These are phyloP conservation scores for Orchesellides sinensis DNA, from an alignment of 2,888 invertebrate genomes.

Conservation along the genomic window DNA sequence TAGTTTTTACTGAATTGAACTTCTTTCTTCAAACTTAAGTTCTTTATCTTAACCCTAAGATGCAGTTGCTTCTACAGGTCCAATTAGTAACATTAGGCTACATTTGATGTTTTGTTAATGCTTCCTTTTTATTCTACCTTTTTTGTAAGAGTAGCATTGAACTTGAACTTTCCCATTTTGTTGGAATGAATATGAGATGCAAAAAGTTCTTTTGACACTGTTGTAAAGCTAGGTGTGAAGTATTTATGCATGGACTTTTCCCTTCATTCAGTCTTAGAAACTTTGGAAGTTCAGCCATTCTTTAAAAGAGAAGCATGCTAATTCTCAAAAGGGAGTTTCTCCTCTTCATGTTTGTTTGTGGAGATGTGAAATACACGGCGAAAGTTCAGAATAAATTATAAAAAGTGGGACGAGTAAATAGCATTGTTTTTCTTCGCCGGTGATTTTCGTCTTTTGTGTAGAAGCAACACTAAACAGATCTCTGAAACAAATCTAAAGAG, in stretches of 20 bases:
- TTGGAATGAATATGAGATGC: not conserved
- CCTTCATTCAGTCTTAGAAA: not conserved
- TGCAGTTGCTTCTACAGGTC: not conserved
- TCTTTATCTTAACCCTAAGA: not conserved
- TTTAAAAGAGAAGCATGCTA: not conserved
- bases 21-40: conserved; percentile 6
- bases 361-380: not conserved
- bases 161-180: conserved; percentile 37
- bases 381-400: conserved; percentile 19
- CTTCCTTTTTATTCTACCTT: not conserved
- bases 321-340: not conserved
- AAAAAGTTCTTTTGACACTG: not conserved
- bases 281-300: not conserved
- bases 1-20: not conserved
- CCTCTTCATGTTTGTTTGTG: not conserved
- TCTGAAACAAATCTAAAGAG: too few relatives aligned
- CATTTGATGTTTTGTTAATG: not conserved
- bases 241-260: conserved; percentile 3
- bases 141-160: conserved; percentile 12
- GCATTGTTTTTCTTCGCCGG: too few relatives aligned
- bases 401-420: conserved; percentile 15
- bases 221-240: not conserved
- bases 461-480: too few relatives aligned
- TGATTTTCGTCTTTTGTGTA: too few relatives aligned
- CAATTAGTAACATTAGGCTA: not conserved